Evolutionary conservation across 1,140 invertebrate species (phyloP).

Genomic region (Myzus persicae): DNA sequence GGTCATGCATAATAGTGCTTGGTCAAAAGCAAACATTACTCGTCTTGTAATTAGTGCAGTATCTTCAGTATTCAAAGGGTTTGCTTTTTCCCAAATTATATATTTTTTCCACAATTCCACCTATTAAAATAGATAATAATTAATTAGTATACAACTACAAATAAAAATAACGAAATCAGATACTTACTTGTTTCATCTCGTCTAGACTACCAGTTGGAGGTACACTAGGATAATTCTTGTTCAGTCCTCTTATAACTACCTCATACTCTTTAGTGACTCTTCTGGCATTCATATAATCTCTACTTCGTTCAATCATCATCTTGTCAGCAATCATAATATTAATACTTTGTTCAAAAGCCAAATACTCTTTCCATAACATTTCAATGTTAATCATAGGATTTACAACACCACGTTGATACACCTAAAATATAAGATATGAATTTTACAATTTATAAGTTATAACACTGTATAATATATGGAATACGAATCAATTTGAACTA

Average conservation of each 20-base stretch:
- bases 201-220: conserved; percentile 91
- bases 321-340: conserved; percentile 97
- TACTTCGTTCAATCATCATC: conserved; percentile 87
- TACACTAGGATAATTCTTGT: conserved; percentile 91
- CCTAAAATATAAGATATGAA: conserved; percentile 66
- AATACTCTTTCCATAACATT: conserved; percentile 94
- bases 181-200: conserved; percentile 87
- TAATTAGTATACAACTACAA: background rate
- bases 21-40: conserved; percentile 99
- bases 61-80: conserved; percentile 95
- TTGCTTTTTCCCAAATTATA: conserved; percentile 95
- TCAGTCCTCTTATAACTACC: conserved; percentile 91
- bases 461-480: background rate
- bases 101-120: conserved; percentile 99
- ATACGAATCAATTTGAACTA: conserved; percentile 64
- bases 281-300: conserved; percentile 97
- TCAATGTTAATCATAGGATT: conserved; percentile 99
- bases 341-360: conserved; percentile 91
- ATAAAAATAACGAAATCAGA: background rate
- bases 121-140: conserved; percentile 66
- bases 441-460: background rate
- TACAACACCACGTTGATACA: conserved; percentile 93
- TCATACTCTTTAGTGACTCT: conserved; percentile 97
- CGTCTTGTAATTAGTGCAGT: conserved; percentile 88
- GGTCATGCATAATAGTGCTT: conserved; percentile 93